Evolutionary conservation across 2,888 invertebrate genomes (phyloP), one percentile per base, ranked within the genome.

Genomic region (Athripsodes cinereus): DNA sequence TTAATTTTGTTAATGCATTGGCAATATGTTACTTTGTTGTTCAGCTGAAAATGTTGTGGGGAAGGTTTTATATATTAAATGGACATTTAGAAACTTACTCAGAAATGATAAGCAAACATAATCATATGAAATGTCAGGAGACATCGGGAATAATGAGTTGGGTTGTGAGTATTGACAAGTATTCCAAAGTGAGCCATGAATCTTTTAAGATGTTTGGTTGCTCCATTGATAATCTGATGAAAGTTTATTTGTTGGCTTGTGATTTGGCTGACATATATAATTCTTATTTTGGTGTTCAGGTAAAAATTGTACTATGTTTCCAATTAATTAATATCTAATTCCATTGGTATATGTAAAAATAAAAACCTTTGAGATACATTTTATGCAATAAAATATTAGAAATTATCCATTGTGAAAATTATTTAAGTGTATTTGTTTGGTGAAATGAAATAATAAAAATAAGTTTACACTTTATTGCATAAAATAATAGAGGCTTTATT

Each of bases 181-280:
- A 54, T 2, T 3, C 18, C 44, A 52, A 31, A 3, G 5, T 52
- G 6, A 54, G 47, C 16, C 19, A 35, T 31, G 22, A 52, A 35
- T 50, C 22, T 8, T 19, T 34, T 22, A 35, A 48, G 2, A 22
- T 20, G 16, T 55, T 47, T 16, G 22, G 2, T 10, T 58, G 55
- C 19, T 16, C 22, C n/a, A 35, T 52, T n/a, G 55, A 58, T 22
- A 40, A 46, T 2, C 34, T 58, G 8, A 52, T 58, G 55, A 58
- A 58, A 44, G 47, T 48, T 10, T 58, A 58, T 11, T 55, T 55
- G 58, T 11, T 58, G 22, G n/a, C 54, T 2, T 58, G 58, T 22
- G 58, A 58, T 18, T 51, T 47, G 22, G 46, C 55, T 22, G 58
- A 58, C n/a, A 2, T 22, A 10, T 34, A 40, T 13, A 55, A 55